Evolutionary conservation across 2,797 vertebrate genomes (phyloP).

Genomic region (Halcyon leucocephala): DNA sequence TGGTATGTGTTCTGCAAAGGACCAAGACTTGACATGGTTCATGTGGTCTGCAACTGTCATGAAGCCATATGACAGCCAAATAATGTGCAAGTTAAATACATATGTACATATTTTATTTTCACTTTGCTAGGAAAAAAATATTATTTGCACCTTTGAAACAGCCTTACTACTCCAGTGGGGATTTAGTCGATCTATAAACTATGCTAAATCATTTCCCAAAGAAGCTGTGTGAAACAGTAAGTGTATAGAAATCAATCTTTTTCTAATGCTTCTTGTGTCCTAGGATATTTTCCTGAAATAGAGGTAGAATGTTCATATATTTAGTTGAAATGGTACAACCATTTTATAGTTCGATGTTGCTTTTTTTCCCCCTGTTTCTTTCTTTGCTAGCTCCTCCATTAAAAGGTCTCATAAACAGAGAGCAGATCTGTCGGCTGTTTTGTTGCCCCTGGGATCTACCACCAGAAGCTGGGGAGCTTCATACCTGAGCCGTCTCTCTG

Average conservation of each 20-base stretch:
- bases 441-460: not conserved
- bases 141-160: slow-evolving; percentile 39
- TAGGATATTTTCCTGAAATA: not conserved
- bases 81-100: not conserved
- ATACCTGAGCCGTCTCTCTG: fast-evolving
- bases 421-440: not conserved
- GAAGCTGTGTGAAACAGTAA: not conserved
- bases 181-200: slow-evolving; percentile 30
- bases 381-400: not conserved
- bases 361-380: not conserved
- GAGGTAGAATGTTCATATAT: not conserved
- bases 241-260: not conserved
- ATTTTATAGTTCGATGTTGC: not conserved
- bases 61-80: slow-evolving; percentile 13
- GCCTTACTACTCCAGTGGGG: not conserved
- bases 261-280: not conserved
- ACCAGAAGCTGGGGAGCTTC: not conserved
- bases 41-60: slow-evolving; percentile 1
- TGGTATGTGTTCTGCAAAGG: not conserved
- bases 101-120: slow-evolving; percentile 12
- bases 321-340: not conserved
- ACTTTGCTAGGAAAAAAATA: not conserved
- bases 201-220: not conserved
- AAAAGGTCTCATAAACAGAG: not conserved
- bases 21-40: not conserved